A percentile compares a stretch with the other conserved stretches of the same genome.
phyloP scores from a whole-genome alignment of 2,888 invertebrate species.

The Dolomedes plantarius region DNA sequence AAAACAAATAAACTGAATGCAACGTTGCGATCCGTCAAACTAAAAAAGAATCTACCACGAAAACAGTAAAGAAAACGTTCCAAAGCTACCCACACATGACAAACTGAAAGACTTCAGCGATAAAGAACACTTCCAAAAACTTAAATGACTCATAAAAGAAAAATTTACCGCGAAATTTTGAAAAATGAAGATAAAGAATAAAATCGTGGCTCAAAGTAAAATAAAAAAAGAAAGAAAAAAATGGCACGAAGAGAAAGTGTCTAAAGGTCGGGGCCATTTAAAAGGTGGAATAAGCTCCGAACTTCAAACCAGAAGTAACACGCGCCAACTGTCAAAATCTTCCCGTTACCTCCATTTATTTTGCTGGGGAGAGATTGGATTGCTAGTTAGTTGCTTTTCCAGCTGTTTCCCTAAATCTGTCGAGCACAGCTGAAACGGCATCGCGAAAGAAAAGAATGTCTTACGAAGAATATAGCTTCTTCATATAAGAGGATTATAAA shows the following conservation, averaged over 20 bases:
- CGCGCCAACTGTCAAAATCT: neutral
- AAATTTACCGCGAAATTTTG: neutral
- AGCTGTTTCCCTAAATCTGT: neutral
- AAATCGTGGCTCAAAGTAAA: neutral
- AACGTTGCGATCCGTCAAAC: no score
- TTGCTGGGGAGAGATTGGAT: neutral
- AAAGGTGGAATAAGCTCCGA: neutral
- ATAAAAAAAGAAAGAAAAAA: neutral
- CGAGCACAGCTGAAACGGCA: neutral
- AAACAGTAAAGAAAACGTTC: no score
- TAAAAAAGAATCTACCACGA: no score
- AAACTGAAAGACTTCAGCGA: no score
- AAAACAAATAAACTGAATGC: no score
- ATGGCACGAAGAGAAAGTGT: neutral
- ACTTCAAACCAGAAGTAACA: neutral
- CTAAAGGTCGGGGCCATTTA: neutral
- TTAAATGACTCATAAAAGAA: no score
- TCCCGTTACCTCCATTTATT: neutral
- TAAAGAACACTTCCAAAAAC: no score
- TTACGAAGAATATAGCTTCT: no score
- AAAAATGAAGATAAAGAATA: neutral
- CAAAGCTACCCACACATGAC: no score
- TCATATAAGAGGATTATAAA: no score
- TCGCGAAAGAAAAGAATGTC: neutral
- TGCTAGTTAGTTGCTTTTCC: neutral